Evolutionary conservation across 2,888 invertebrate genomes (phyloP).

Genomic region (Tachystola acroxantha): DNA sequence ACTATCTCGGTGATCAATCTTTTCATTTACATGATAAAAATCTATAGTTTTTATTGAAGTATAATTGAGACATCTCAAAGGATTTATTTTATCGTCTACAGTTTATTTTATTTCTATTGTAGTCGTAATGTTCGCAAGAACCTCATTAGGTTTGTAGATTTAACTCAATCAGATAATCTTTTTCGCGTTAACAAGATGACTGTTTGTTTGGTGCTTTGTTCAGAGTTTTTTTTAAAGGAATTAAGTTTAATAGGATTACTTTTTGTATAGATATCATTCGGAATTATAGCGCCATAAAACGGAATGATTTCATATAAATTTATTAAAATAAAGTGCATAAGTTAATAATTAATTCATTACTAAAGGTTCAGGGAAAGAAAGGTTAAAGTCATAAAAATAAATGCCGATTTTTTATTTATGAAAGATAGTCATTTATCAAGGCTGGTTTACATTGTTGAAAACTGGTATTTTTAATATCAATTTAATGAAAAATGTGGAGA

Average conservation of each 20-base stretch:
- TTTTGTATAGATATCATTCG: background rate
- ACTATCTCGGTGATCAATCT: slow-evolving; percentile 8
- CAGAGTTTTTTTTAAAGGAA: background rate
- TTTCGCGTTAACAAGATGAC: slow-evolving; percentile 6
- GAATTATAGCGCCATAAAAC: background rate
- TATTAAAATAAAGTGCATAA: too few relatives aligned
- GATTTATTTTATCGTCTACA: slow-evolving; percentile 13
- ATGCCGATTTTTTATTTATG: too few relatives aligned
- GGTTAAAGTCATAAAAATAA: too few relatives aligned
- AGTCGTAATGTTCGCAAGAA: slow-evolving; percentile 14
- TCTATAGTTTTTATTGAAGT: slow-evolving; percentile 16
- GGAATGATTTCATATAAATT: too few relatives aligned
- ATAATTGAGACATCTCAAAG: slow-evolving; percentile 22
- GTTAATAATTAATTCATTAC: too few relatives aligned
- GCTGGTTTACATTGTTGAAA: too few relatives aligned
- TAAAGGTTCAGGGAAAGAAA: too few relatives aligned
- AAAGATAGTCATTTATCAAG: too few relatives aligned
- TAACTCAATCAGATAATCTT: slow-evolving; percentile 21
- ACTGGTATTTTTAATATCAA: too few relatives aligned
- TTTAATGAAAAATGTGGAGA: too few relatives aligned
- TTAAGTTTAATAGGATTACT: background rate
- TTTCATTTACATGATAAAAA: slow-evolving; percentile 19
- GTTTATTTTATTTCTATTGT: slow-evolving; percentile 10
- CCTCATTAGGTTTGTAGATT: slow-evolving; percentile 26
- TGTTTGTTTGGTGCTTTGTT: slow-evolving; percentile 8